Conservation (phyloP, 2,888 invertebrate species). For the Torymus texanus region DNA sequence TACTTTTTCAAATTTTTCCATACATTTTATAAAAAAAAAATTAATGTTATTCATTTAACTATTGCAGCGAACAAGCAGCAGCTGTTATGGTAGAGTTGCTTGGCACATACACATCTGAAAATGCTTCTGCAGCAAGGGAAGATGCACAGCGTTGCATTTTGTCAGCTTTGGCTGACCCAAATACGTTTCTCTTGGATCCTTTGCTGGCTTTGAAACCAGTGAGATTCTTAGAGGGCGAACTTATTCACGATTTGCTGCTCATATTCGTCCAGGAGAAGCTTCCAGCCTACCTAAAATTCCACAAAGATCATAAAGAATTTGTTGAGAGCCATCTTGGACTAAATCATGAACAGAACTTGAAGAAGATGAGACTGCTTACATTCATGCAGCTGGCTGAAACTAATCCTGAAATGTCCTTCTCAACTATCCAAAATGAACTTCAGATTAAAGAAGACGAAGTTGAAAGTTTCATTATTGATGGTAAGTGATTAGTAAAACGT, state of each 20-base stretch:
- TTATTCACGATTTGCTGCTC: constrained; percentile 93
- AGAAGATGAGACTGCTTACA: constrained; percentile 96
- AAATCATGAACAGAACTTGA: constrained; percentile 95
- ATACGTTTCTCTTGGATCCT: constrained; percentile 96
- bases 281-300: constrained; percentile 93
- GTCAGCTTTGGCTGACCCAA: constrained; percentile 95
- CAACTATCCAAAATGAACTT: constrained; percentile 90
- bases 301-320: constrained; percentile 93
- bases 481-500: constrained; percentile 72
- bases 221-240: constrained; percentile 94
- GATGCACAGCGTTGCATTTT: constrained; percentile 98
- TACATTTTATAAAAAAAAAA: constrained; percentile 1
- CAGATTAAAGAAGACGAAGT: constrained; percentile 92
- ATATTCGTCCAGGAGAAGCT: constrained; percentile 97
- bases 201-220: constrained; percentile 95
- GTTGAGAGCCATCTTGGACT: constrained; percentile 82
- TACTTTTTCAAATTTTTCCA: neutral
- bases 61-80: constrained; percentile 88
- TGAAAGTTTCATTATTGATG: constrained; percentile 98
- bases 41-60: constrained; percentile 9
- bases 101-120: constrained; percentile 97
- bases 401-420: constrained; percentile 94
- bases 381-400: constrained; percentile 98
- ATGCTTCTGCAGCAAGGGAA: constrained; percentile 96
- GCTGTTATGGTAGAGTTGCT: constrained; percentile 98